Base-by-base conservation (phyloP, 2,113 vertebrate genomes). In the Prietella phreatophila region DNA sequence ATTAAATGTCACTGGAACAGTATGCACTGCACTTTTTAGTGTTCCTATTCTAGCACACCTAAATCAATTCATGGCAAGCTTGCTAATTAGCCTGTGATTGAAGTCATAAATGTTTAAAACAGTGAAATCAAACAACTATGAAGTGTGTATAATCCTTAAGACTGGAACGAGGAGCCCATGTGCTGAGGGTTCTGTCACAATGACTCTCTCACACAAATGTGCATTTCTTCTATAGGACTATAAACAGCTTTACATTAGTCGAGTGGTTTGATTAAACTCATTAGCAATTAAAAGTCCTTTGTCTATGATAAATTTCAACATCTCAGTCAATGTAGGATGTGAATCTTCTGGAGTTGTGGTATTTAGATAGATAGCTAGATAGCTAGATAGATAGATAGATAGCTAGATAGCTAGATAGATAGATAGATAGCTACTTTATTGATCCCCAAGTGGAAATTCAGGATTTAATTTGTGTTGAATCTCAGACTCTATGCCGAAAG, bases 221-320 rank as follows among this genome's bases (percentile, higher is more conserved):
- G 3, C 25, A 69, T 53, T 36, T 69, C 53, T 50, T 63, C 55
- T 58, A 69, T n/a, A 15, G 17, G 17, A 81, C 39, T 61, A 56
- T 36, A 42, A 76, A 63, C 71, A 55, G 61, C 36, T 84, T 75
- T 39, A 15, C 61, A 89, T 71, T 71, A 56, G 65, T 36, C 25
- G 19, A 56, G 36, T 61, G 60, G 75, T 89, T 88, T 88, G 79
- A 86, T 82, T 65, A 87, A 92, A 82, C 9, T 81, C 76, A 85
- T 89, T 85, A 89, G 87, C 90, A 89, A 85, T 86, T 89, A 85
- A 86, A 88, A 89, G 89, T 65, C 58, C 78, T 86, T 83, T 79
- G 65, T 86, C 36, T 27, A 53, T 61, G 71, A 85, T 61, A 85
- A 55, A 88, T 82, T 69, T n/a, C 50, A 55, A 76, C 30, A 84